phyloP scores from a whole-genome alignment of 2,797 vertebrate species.

The Tinamus major region DNA sequence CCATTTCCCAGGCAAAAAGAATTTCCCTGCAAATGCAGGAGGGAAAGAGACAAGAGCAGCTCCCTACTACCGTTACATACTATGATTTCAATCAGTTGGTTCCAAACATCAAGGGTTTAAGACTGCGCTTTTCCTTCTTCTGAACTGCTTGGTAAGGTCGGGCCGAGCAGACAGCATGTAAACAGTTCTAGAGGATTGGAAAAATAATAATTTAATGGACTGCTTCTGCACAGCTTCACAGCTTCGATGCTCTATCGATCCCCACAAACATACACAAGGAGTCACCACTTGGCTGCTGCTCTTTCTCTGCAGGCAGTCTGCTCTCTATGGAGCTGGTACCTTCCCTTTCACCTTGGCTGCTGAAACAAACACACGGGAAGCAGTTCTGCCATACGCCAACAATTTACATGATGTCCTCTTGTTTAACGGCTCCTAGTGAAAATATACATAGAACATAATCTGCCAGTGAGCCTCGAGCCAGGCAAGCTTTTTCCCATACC shows the following conservation, averaged over 20 bases:
- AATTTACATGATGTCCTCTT: neutral
- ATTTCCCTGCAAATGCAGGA: neutral
- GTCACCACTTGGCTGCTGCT: neutral
- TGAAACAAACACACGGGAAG: constrained; percentile 29
- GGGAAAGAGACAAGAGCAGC: neutral
- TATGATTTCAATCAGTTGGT: neutral
- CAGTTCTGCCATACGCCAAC: constrained; percentile 19
- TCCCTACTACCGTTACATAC: neutral
- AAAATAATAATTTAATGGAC: constrained; percentile 70
- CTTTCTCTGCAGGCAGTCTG: constrained; percentile 5
- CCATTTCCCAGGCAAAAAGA: neutral
- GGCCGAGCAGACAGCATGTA: constrained; percentile 24
- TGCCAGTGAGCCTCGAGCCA: neutral
- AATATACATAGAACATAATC: neutral
- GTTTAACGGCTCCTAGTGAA: constrained; percentile 11
- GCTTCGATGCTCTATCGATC: constrained; percentile 50
- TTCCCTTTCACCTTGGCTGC: constrained; percentile 42
- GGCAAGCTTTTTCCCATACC: constrained; percentile 40
- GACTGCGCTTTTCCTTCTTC: constrained; percentile 9
- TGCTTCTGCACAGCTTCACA: constrained; percentile 71
- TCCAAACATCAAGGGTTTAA: neutral
- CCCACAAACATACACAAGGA: neutral
- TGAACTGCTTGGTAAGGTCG: constrained; percentile 20
- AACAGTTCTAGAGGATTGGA: constrained; percentile 54
- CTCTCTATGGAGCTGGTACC: neutral